These are phyloP conservation scores for Nerophis lumbriciformis DNA, from an alignment of 2,113 vertebrate genomes.

Conservation along the genomic window DNA sequence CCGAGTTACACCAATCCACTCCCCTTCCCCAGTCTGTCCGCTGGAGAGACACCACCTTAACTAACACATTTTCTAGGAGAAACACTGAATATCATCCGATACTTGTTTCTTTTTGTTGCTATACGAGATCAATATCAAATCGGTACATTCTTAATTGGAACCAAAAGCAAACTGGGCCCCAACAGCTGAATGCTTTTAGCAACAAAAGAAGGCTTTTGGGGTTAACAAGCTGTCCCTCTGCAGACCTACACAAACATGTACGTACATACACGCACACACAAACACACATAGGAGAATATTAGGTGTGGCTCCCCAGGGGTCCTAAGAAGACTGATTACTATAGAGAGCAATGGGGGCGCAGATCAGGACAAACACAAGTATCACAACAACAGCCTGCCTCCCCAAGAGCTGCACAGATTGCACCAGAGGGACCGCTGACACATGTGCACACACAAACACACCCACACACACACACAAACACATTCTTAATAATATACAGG, in stretches of 20 bases:
- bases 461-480: background rate
- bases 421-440: conserved; percentile 18
- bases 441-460: conserved; percentile 1
- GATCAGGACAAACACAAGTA: conserved; percentile 29
- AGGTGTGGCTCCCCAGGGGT: conserved; percentile 33
- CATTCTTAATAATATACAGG: background rate
- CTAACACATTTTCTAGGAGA: no score
- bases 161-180: background rate
- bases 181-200: conserved; percentile 16
- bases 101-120: no score
- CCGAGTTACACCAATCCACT: no score
- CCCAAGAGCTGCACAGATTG: conserved; percentile 3
- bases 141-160: background rate
- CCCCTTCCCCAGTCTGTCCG: no score
- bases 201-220: conserved; percentile 14
- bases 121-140: no score
- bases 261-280: conserved; percentile 13
- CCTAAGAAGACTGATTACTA: conserved; percentile 52
- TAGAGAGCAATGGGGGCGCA: conserved; percentile 21
- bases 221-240: conserved; percentile 38
- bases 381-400: conserved; percentile 41
- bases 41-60: no score
- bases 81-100: no score
- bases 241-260: conserved; percentile 17
- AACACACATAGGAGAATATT: conserved; percentile 1